Percentiles rank a stretch among this genome's conserved stretches.
Conservation (phyloP, 2,797 vertebrate genomes). For the Protosalanx chinensis region DNA sequence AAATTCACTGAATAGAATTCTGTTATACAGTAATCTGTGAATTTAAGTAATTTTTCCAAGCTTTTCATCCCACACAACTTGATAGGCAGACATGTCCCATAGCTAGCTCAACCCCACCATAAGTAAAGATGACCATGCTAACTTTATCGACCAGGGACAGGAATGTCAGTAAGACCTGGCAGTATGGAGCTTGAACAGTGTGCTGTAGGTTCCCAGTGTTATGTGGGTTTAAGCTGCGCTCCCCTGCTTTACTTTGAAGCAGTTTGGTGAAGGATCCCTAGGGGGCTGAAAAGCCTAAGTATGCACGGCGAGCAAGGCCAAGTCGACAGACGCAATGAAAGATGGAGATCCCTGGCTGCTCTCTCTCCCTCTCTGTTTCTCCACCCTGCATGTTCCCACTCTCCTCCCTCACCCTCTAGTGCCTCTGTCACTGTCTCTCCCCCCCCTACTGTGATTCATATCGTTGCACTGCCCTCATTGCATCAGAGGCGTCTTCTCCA, state of each 20-base stretch:
- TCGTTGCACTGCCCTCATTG: constrained; percentile 39
- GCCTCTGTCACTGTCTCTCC: constrained; percentile 1
- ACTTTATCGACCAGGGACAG: constrained; percentile 63
- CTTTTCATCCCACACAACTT: constrained; percentile 3
- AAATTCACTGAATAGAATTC: too few relatives aligned
- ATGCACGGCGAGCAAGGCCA: constrained; percentile 44
- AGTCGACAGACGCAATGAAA: constrained; percentile 41
- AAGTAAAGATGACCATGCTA: constrained; percentile 54
- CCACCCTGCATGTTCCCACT: constrained; percentile 13
- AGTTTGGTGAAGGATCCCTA: constrained; percentile 56
- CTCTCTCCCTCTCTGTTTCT: neutral
- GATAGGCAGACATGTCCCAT: constrained; percentile 56
- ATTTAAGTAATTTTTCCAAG: too few relatives aligned
- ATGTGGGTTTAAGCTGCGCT: constrained; percentile 36
- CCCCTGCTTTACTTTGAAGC: constrained; percentile 58
- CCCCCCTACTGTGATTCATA: constrained; percentile 28
- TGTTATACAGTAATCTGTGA: too few relatives aligned
- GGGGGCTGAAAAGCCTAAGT: constrained; percentile 43
- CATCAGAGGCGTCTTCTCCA: constrained; percentile 25
- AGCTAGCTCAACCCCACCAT: constrained; percentile 40
- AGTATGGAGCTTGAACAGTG: constrained; percentile 33
- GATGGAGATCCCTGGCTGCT: constrained; percentile 25
- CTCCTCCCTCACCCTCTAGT: neutral
- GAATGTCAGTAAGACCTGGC: constrained; percentile 51
- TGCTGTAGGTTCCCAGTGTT: neutral